These are phyloP conservation scores for Melanargia galathea DNA, from an alignment of 2,888 invertebrate species.

Conservation along the genomic window DNA sequence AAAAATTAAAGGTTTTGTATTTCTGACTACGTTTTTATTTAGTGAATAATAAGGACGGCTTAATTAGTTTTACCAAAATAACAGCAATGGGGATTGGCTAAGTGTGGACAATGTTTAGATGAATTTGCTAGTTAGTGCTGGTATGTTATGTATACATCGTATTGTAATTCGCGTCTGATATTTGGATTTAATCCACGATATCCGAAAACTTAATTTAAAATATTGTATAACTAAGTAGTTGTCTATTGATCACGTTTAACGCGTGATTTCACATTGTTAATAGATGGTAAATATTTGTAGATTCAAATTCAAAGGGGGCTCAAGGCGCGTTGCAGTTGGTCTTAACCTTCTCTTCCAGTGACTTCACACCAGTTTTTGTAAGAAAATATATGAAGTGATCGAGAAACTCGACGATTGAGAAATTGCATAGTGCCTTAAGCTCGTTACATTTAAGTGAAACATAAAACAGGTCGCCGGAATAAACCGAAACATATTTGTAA, in stretches of 20 bases:
- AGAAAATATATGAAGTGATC: conserved; percentile 51
- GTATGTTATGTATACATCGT: conserved; percentile 22
- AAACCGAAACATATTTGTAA: conserved; percentile 12
- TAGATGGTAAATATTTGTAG: conserved; percentile 25
- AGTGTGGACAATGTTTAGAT: conserved; percentile 16
- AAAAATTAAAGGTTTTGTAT: conserved; percentile 10
- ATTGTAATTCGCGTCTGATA: conserved; percentile 38
- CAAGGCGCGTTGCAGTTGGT: conserved; percentile 73
- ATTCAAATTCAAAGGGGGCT: conserved; percentile 51
- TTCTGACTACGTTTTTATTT: conserved; percentile 15
- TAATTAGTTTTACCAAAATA: conserved; percentile 17
- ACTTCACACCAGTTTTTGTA: conserved; percentile 51
- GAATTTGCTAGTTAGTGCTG: conserved; percentile 23
- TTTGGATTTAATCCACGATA: conserved; percentile 31
- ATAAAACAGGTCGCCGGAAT: conserved; percentile 12
- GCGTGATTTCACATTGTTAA: conserved; percentile 29
- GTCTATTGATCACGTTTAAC: conserved; percentile 23
- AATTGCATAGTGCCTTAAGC: conserved; percentile 78
- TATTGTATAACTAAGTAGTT: conserved; percentile 32
- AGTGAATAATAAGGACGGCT: conserved; percentile 29
- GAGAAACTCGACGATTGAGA: conserved; percentile 17
- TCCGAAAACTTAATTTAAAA: conserved; percentile 29
- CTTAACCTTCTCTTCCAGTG: conserved; percentile 43
- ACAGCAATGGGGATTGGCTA: conserved; percentile 10
- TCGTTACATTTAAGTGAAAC: conserved; percentile 62